phyloP scores from a whole-genome alignment of 1,140 invertebrate species.

The Idris sp. region DNA sequence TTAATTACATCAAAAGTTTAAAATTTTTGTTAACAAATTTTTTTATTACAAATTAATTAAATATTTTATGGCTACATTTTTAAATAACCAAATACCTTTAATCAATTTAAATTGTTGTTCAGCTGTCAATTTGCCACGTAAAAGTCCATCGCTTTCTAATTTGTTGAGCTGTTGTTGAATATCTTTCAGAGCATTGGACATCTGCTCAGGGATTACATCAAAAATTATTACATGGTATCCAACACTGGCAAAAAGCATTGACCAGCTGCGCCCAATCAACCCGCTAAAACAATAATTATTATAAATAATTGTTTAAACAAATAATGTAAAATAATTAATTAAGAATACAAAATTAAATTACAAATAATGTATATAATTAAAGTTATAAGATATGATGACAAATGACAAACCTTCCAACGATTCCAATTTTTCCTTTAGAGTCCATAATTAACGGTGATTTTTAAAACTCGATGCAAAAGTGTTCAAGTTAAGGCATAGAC shows the following conservation, averaged over 20 bases:
- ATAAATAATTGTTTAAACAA: neutral
- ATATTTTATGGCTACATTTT: no score
- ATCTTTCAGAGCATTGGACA: constrained; percentile 85
- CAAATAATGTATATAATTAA: no score
- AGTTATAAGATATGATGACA: no score
- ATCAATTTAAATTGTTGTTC: constrained; percentile 88
- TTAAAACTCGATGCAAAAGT: neutral
- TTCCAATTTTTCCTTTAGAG: constrained; percentile 82
- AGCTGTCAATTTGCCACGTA: constrained; percentile 86
- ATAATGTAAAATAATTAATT: constrained; percentile 11
- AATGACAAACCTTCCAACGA: constrained; percentile 82
- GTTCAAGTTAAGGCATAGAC: constrained; percentile 4
- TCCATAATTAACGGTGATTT: constrained; percentile 17
- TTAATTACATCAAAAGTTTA: no score
- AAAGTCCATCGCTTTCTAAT: constrained; percentile 84
- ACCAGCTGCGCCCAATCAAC: constrained; percentile 95
- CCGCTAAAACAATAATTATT: constrained; percentile 82
- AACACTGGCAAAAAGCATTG: constrained; percentile 96
- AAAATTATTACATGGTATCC: constrained; percentile 92
- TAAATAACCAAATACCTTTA: constrained; percentile 80
- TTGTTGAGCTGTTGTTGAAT: constrained; percentile 85
- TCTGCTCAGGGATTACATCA: constrained; percentile 88
- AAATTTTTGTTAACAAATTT: no score
- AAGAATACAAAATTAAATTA: neutral
- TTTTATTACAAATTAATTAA: no score